Evolutionary conservation across 2,888 invertebrate species (phyloP), one percentile per base, ranked within the genome.

Genomic region (Elegia similella): DNA sequence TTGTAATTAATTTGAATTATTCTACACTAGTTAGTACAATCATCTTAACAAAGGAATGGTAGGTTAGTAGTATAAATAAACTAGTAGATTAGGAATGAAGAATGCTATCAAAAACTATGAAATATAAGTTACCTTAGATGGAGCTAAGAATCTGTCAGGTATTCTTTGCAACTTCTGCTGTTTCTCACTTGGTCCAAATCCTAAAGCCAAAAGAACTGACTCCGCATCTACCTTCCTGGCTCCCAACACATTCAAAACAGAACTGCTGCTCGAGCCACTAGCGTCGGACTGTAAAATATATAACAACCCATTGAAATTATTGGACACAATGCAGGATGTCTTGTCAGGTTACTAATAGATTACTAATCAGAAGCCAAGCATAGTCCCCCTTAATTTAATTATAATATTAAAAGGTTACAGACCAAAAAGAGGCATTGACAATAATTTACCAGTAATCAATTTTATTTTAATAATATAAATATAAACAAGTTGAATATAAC

Each of bases 141-240:
- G 97, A 64, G 95, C 94, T 58, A 98, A 92, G 80, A 98, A 98
- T 74, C 92, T 82, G 62, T 88, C 94, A 2, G 98, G 98, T 82
- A 98, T 97, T 67, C 97, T 94, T 58, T 95, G 94, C 15, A 95
- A 79, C 67, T 94, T 93, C 72, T 94, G 94, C 55, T 94, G 93
- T 60, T 94, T 93, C 66, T 93, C 93, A 58, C 94, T 92, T 7
- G 95, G 96, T 0, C 96, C 96, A 80, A 96, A 96, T 10, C 97
- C 97, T 56, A 96, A 89, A 64, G 95, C 96, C 54, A 96, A 86
- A 30, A 98, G 92, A 57, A 98, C 95, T 56, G 96, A 96, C 79
- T 98, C 98, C 0, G 98, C 98, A 88, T 98, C 97, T 17, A 96
- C 96, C 74, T 95, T 95, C 42, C 98, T 92, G 15, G 96, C 93